phyloP scores from a whole-genome alignment of 2,113 vertebrate genomes.

The Spea bombifrons region DNA sequence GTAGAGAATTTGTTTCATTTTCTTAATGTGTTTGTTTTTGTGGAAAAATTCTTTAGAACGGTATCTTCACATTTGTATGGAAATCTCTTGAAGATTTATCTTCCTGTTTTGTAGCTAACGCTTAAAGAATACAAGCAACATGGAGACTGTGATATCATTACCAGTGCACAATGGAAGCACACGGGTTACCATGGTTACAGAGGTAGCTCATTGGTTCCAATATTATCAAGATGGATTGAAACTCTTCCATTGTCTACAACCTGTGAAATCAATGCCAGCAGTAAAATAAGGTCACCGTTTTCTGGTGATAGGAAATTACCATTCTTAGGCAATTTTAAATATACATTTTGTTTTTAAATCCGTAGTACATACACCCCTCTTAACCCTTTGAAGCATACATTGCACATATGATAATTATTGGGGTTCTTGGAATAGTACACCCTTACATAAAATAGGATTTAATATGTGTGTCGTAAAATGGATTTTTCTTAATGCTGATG shows the following conservation, averaged over 20 bases:
- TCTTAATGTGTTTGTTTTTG: too few relatives aligned
- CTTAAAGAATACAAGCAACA: conserved; percentile 13
- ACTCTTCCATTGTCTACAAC: conserved; percentile 37
- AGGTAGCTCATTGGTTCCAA: conserved; percentile 33
- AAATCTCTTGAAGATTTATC: neutral
- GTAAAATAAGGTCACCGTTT: conserved; percentile 2
- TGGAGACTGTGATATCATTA: conserved; percentile 25
- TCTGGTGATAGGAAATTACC: conserved; percentile 4
- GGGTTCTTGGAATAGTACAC: too few relatives aligned
- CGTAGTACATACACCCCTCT: too few relatives aligned
- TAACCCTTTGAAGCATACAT: too few relatives aligned
- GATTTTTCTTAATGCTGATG: too few relatives aligned
- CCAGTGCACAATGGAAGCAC: conserved; percentile 19
- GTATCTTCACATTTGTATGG: neutral
- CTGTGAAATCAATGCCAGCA: conserved; percentile 43
- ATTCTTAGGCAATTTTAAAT: neutral
- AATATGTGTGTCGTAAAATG: too few relatives aligned
- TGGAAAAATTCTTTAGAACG: neutral
- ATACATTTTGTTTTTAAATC: too few relatives aligned
- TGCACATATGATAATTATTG: too few relatives aligned
- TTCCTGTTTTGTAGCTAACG: neutral
- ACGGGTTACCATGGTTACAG: conserved; percentile 38
- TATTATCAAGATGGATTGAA: conserved; percentile 41
- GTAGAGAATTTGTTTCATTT: too few relatives aligned
- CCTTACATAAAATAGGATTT: too few relatives aligned